Percentiles rank a stretch among this genome's conserved stretches.
phyloP scores from a whole-genome alignment of 2,797 vertebrate species.

The Diplodus puntazzo region DNA sequence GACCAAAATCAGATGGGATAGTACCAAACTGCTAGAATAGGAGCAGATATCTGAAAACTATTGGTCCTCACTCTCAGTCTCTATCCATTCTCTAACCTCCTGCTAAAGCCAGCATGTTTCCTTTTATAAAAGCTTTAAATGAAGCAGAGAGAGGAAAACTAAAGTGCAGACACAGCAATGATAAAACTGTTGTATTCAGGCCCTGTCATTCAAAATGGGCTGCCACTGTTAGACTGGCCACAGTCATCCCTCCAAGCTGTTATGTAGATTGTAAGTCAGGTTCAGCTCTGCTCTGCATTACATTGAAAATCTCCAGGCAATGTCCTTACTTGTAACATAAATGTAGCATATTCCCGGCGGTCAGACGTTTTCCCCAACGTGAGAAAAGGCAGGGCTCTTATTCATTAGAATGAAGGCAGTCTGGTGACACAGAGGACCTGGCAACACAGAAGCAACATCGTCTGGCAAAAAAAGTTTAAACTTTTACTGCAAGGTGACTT shows the following conservation, averaged over 20 bases:
- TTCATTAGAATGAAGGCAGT: not conserved
- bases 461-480: not conserved
- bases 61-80: not conserved
- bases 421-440: not conserved
- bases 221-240: not conserved
- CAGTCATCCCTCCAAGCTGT: not conserved
- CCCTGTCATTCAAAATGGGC: not conserved
- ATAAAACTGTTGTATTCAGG: not conserved
- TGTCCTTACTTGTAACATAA: not conserved
- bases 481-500: not conserved
- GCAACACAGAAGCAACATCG: not conserved
- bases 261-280: not conserved
- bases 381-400: not conserved
- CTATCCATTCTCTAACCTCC: not conserved
- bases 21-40: not conserved
- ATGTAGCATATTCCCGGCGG: not conserved
- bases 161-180: conserved; percentile 25
- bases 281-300: not conserved
- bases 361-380: not conserved
- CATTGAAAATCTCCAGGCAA: not conserved
- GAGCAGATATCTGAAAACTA: not conserved
- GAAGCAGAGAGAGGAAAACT: conserved; percentile 5
- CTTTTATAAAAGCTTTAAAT: conserved; percentile 7
- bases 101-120: conserved; percentile 14
- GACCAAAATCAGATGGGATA: not conserved